phyloP scores from a whole-genome alignment of 2,113 vertebrate genomes.

The Cygnus buccinator region DNA sequence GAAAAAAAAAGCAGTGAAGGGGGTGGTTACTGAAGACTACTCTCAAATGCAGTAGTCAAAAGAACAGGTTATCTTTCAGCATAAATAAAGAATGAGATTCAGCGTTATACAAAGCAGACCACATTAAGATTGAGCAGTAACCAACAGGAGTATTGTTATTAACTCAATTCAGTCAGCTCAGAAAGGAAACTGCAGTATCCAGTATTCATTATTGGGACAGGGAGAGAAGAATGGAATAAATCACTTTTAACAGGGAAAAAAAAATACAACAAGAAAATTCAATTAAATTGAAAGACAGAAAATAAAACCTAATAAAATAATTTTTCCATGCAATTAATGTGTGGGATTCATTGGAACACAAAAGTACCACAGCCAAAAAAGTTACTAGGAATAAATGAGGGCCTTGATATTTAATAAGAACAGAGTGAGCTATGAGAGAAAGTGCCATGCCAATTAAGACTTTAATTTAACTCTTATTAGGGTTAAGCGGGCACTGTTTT shows the following conservation, averaged over 20 bases:
- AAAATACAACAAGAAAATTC: not conserved
- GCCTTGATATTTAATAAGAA: not conserved
- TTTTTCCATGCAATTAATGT: not conserved
- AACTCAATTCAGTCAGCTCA: not conserved
- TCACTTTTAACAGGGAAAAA: not conserved
- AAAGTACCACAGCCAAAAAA: not conserved
- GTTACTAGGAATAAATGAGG: not conserved
- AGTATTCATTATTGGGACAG: not conserved
- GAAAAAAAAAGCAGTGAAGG: not conserved
- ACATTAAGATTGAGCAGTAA: not conserved
- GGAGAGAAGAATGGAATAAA: not conserved
- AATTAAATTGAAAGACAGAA: not conserved
- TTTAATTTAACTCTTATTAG: not conserved
- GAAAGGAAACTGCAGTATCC: not conserved
- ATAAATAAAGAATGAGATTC: not conserved
- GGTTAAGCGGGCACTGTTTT: not conserved
- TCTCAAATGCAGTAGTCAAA: not conserved
- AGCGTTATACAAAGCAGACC: not conserved
- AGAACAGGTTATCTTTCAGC: not conserved
- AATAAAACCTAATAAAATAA: not conserved
- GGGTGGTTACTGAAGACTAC: not conserved
- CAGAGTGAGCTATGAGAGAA: not conserved
- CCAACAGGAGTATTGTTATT: not conserved
- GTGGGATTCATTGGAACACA: not conserved
- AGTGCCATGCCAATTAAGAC: not conserved